Conservation (phyloP, 2,113 vertebrate genomes). For the Brachirus orientalis region DNA sequence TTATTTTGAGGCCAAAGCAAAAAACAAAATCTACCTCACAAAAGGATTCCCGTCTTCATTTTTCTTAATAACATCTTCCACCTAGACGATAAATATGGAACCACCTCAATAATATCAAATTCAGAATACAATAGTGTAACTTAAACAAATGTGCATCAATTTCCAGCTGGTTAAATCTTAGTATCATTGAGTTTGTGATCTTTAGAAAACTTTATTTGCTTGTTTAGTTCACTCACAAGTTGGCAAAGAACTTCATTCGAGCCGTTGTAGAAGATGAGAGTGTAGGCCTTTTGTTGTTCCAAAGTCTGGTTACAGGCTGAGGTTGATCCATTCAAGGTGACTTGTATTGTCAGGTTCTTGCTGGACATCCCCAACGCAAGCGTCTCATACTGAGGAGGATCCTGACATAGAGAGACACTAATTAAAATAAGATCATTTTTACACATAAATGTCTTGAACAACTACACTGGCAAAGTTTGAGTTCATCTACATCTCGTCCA, state of each 20-base stretch:
- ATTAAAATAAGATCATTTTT: background rate
- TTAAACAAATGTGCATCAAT: no score
- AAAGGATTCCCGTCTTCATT: constrained; percentile 82
- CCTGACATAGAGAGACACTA: constrained; percentile 73
- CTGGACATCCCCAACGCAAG: constrained; percentile 73
- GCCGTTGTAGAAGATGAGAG: constrained; percentile 80
- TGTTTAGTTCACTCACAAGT: constrained; percentile 84
- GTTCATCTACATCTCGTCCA: no score
- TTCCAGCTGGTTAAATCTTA: no score
- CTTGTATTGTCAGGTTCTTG: constrained; percentile 65
- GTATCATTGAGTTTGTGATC: no score
- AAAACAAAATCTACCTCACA: constrained; percentile 80
- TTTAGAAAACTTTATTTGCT: no score
- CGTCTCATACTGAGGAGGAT: constrained; percentile 82
- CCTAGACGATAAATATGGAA: constrained; percentile 69
- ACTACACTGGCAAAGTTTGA: no score
- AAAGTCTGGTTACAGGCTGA: constrained; percentile 62
- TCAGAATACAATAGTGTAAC: background rate
- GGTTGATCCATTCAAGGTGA: constrained; percentile 61
- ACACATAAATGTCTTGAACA: no score
- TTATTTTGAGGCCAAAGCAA: background rate
- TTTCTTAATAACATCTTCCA: constrained; percentile 83
- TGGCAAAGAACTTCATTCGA: constrained; percentile 71
- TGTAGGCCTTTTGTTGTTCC: constrained; percentile 82
- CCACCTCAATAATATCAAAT: background rate